Base-by-base conservation (phyloP, 2,113 vertebrate genomes). In the Gnathonemus longibarbis region DNA sequence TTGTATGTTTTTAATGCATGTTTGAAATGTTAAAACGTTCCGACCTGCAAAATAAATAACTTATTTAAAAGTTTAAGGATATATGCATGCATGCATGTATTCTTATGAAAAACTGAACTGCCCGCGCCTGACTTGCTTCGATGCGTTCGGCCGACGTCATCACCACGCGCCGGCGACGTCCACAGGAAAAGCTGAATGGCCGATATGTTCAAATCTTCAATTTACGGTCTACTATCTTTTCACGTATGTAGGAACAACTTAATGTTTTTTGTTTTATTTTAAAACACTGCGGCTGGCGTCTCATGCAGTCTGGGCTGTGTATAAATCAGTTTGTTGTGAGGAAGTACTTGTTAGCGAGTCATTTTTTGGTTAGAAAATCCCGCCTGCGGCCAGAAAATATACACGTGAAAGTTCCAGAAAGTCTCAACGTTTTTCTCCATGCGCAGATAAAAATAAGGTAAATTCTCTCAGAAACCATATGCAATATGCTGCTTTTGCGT, bases 341-440 rank as follows among this genome's bases (percentile, higher is more conserved):
- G 35, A 80, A 42, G 74, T 35, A 42, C 15, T 42, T 80, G 74
- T 42, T 80, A 80, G 15, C 31, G 35, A 80, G 74, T 17, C 1
- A 80, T 6, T 42, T 70, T 70, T 70, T 70, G 62, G 62, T 27
- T 70, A 15, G 62, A 80, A 80, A 80, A 80, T 80, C 74, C 74
- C 74, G 74, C 74, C 74, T 80, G 74, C 17, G 15, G 35, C 15
- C 74, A 80, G 74, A 42, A 35, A 80, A 84, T n/a, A 84, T 21
- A 84, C 83, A 84, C 83, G 83, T 84, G 83, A 84, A 84, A 84
- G 83, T 84, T 84, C 45, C 83, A 48, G 9, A 84, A 84, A 84
- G 9, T 48, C 17, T 84, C 39, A 2, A 35, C 45, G 7, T 24
- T 84, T 46, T 84, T 84, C 45, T 84, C 45, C 45, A 84, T 45